Evolutionary conservation across 2,797 vertebrate species (phyloP).

Genomic region (Sebastes steindachneri): DNA sequence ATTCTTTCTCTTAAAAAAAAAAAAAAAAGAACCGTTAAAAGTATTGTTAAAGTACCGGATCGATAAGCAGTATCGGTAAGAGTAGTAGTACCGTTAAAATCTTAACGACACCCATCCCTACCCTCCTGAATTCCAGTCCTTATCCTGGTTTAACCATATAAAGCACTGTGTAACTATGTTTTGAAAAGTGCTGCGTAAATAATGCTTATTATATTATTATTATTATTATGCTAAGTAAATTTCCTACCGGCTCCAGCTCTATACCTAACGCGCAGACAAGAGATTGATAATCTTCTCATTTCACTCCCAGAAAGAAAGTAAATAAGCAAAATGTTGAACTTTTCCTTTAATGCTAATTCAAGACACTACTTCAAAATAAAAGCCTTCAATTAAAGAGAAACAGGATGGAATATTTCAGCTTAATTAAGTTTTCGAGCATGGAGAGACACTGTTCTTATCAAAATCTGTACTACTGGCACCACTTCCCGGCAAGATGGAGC

Average conservation of each 20-base stretch:
- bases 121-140: not conserved
- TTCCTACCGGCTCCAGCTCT: not conserved
- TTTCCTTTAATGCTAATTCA: not conserved
- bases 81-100: too few relatives aligned
- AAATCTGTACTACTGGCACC: not conserved
- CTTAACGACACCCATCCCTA: too few relatives aligned
- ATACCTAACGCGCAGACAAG: not conserved
- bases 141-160: not conserved
- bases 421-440: not conserved
- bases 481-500: not conserved
- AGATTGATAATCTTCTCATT: not conserved
- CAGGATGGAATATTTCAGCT: not conserved
- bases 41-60: too few relatives aligned
- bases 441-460: not conserved
- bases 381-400: not conserved
- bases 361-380: conserved; percentile 17
- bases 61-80: too few relatives aligned
- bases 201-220: not conserved
- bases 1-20: too few relatives aligned
- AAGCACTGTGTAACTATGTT: not conserved
- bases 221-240: not conserved
- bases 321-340: not conserved
- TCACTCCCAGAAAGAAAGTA: not conserved
- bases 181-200: not conserved
- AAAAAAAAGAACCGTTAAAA: too few relatives aligned